phyloP scores from a whole-genome alignment of 2,113 vertebrate genomes.

The Urocolius indicus region DNA sequence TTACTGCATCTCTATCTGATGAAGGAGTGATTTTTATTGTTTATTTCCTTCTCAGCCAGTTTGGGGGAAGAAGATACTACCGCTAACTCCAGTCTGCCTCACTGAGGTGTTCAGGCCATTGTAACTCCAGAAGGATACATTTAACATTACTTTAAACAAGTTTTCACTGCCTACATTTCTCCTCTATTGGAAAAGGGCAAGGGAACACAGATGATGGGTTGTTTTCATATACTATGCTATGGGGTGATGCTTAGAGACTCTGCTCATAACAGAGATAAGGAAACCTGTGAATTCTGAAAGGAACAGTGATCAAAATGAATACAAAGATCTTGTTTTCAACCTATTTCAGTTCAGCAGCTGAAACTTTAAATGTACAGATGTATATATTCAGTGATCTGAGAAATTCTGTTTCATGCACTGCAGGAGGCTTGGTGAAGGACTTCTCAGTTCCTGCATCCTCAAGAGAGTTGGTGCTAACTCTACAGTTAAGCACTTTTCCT shows the following conservation, averaged over 20 bases:
- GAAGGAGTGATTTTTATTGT: neutral
- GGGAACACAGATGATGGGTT: neutral
- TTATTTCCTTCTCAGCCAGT: neutral
- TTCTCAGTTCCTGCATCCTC: neutral
- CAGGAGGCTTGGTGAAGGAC: neutral
- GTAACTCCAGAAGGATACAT: neutral
- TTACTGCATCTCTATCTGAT: neutral
- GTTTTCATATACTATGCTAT: neutral
- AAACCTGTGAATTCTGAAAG: neutral
- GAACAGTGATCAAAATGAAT: neutral
- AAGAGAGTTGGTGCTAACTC: neutral
- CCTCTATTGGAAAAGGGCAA: neutral
- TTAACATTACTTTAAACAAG: neutral
- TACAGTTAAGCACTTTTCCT: neutral
- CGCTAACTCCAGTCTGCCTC: neutral
- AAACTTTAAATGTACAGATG: neutral
- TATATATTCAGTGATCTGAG: neutral
- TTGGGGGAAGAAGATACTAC: neutral
- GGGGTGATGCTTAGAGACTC: neutral
- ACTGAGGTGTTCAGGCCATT: neutral
- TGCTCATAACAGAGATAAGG: neutral
- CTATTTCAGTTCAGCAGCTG: neutral
- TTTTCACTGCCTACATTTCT: neutral
- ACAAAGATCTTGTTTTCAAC: neutral
- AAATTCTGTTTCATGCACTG: neutral